A percentile compares a stretch with the other conserved stretches of the same genome.
phyloP scores from a whole-genome alignment of 2,113 vertebrate species.

The Ammodytes dubius region DNA sequence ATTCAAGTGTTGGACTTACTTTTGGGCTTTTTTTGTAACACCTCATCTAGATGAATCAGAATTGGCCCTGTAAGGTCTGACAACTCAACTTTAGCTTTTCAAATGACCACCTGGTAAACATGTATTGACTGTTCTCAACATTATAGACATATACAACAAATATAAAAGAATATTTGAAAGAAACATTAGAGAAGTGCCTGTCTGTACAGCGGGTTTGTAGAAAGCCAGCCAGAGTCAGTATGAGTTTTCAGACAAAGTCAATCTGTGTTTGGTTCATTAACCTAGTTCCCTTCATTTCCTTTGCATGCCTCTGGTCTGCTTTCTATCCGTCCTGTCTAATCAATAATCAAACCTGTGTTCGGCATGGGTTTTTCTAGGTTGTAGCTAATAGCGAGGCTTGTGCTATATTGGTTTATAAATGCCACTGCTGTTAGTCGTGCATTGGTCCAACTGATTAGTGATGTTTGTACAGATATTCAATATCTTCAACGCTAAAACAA shows the following conservation, averaged over 20 bases:
- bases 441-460: not conserved
- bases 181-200: too few species aligned
- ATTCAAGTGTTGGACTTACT: not conserved
- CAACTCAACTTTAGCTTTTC: slow-evolving; percentile 5
- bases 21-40: not conserved
- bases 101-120: not conserved
- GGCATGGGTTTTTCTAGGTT: not conserved
- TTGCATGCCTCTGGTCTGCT: not conserved
- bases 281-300: not conserved
- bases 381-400: not conserved
- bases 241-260: slow-evolving; percentile 38
- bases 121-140: too few species aligned
- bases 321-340: not conserved
- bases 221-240: not conserved
- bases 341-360: not conserved
- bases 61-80: not conserved
- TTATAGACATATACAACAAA: too few species aligned
- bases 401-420: not conserved
- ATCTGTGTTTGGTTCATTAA: not conserved
- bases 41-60: not conserved
- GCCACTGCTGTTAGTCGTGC: not conserved
- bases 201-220: too few species aligned
- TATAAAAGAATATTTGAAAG: too few species aligned
- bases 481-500: not conserved
- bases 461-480: not conserved